Evolutionary conservation across 2,888 invertebrate species (phyloP), one percentile per base, ranked within the genome.

Genomic region (Synergus umbraculus): DNA sequence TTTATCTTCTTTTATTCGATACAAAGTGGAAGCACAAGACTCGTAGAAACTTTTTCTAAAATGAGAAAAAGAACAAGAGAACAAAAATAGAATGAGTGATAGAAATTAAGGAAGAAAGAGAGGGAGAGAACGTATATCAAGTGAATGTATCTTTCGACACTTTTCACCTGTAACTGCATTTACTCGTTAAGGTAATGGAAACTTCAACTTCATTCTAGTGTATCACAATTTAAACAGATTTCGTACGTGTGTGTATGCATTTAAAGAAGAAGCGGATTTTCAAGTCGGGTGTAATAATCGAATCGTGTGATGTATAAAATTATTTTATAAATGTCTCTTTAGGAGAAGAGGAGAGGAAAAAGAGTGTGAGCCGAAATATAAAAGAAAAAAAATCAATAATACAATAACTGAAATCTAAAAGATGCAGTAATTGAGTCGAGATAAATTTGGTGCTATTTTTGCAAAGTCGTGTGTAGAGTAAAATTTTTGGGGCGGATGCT

Each of bases 141-240:
- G 79, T 82, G 77, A 64, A 54, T 80, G 82, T 81, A 80, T 66
- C 41, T 82, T 79, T 79, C 63, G 43, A 60, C 76, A 69, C 80
- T 80, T 84, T 78, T 80, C 81, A 78, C 76, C 82, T 85, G 80
- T 88, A 83, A 83, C 73, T 81, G 82, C 85, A 86, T 88, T 84
- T 86, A 86, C 81, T 82, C 78, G 58, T 77, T 78, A 83, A 84
- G 77, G 67, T 66, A 81, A 82, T 76, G 81, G 76, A 79, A 66
- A 79, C 76, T 78, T 83, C 29, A 78, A 83, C 80, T 86, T 85
- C 81, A 85, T 85, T 84, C 82, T 85, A 86, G 82, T 87, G 85
- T 86, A 85, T 87, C 46, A 15, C 22, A 13, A 8, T 49, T 69
- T 69, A 49, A 69, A 37, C 43, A 37, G 18, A 54, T 29, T 54